These are phyloP conservation scores for Lethenteron camtschaticum DNA, from an alignment of 2,113 vertebrate genomes.

Conservation along the genomic window DNA sequence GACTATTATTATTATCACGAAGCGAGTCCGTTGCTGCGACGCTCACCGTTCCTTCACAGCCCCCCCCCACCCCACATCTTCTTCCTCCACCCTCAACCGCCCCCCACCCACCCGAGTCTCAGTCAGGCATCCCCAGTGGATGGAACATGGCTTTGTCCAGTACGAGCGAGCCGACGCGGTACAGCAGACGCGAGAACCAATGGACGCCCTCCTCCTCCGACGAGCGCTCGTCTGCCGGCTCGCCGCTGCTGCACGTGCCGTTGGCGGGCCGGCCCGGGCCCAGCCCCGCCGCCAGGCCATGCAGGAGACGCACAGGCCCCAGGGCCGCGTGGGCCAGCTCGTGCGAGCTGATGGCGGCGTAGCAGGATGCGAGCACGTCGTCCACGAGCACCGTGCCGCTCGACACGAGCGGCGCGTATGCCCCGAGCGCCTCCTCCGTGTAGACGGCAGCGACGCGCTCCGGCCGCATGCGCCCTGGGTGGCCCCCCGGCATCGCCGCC, in stretches of 20 bases:
- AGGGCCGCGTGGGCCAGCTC: conserved; percentile 56
- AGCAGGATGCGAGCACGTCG: conserved; percentile 66
- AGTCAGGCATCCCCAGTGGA: conserved; percentile 30
- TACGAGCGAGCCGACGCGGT: conserved; percentile 41
- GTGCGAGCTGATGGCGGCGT: conserved; percentile 55
- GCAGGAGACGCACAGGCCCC: conserved; percentile 50
- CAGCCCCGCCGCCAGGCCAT: conserved; percentile 19
- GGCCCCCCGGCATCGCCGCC: conserved; percentile 8
- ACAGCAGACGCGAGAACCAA: conserved; percentile 70
- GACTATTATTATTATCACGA: no score
- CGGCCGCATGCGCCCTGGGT: conserved; percentile 13
- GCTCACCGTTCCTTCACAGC: neutral
- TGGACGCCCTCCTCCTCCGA: conserved; percentile 45
- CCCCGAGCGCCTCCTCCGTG: conserved; percentile 26
- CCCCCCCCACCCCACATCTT: conserved; percentile 11
- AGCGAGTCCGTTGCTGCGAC: neutral
- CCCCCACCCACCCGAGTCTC: conserved; percentile 12
- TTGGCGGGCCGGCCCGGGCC: neutral
- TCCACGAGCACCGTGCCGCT: conserved; percentile 76
- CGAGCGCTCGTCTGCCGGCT: conserved; percentile 11
- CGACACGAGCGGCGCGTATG: conserved; percentile 63
- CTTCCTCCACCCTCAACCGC: conserved; percentile 22
- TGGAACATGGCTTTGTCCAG: conserved; percentile 58
- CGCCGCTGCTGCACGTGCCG: conserved; percentile 15
- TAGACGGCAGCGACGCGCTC: conserved; percentile 33